These are phyloP conservation scores for Drosophila pruinosa DNA, from an alignment of 1,140 invertebrate species.

Conservation along the genomic window DNA sequence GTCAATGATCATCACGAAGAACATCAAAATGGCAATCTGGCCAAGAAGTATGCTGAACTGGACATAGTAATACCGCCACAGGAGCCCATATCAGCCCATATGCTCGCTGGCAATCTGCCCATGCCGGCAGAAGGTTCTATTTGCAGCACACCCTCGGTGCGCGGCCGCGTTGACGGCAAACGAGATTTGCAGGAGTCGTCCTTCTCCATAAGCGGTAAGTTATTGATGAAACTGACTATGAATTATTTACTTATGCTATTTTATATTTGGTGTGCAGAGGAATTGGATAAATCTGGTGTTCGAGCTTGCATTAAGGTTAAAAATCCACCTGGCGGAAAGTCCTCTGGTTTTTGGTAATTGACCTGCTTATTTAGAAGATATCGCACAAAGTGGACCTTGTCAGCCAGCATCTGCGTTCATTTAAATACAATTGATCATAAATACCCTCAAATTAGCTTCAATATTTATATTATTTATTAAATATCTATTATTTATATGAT, in stretches of 20 bases:
- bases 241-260: background rate
- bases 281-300: slow-evolving; percentile 85
- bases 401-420: slow-evolving; percentile 57
- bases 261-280: slow-evolving; percentile 87
- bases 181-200: slow-evolving; percentile 96
- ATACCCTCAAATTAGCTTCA: slow-evolving; percentile 1
- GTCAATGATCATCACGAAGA: slow-evolving; percentile 64
- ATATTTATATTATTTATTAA: slow-evolving; percentile 24
- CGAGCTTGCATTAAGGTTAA: slow-evolving; percentile 87
- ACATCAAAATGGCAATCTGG: slow-evolving; percentile 55
- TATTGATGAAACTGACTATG: background rate
- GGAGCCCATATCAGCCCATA: slow-evolving; percentile 58
- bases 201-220: slow-evolving; percentile 95
- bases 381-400: slow-evolving; percentile 56
- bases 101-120: slow-evolving; percentile 57
- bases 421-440: background rate
- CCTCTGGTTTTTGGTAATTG: slow-evolving; percentile 87
- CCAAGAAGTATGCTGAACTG: slow-evolving; percentile 82
- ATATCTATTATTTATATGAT: background rate
- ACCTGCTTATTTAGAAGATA: background rate
- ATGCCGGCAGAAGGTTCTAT: slow-evolving; percentile 71
- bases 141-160: slow-evolving; percentile 87
- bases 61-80: slow-evolving; percentile 77
- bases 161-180: slow-evolving; percentile 89
- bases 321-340: slow-evolving; percentile 88